Conservation (phyloP, 1,140 invertebrate species). For the Riptortus pedestris region DNA sequence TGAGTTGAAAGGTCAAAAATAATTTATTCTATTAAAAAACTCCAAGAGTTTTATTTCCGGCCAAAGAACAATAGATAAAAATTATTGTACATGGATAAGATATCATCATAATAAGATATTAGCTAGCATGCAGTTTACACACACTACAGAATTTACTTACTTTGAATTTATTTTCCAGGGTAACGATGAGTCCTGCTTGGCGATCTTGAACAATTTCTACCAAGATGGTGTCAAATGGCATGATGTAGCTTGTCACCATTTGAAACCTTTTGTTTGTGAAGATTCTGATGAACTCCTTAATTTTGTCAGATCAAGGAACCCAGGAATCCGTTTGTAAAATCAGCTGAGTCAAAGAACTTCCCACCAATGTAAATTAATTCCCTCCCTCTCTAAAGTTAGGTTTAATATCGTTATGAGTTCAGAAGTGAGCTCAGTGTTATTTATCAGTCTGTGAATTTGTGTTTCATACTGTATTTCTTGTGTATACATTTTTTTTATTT, state of each 20-base stretch:
- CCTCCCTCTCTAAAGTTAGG: constrained; percentile 6
- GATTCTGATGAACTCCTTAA: constrained; percentile 84
- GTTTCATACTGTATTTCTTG: neutral
- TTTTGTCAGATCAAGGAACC: constrained; percentile 77
- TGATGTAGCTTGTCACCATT: constrained; percentile 80
- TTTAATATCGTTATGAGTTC: neutral
- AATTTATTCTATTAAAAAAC: too few species aligned
- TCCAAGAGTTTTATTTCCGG: too few species aligned
- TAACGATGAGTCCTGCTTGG: constrained; percentile 80
- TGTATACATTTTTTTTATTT: constrained; percentile 16
- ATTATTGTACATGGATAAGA: too few species aligned
- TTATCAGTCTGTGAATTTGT: constrained; percentile 14
- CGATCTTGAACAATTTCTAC: constrained; percentile 86
- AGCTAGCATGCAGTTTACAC: too few species aligned
- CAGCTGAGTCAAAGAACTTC: neutral
- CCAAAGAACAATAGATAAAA: too few species aligned
- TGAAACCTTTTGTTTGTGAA: constrained; percentile 87
- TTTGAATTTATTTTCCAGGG: constrained; percentile 48
- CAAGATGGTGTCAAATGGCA: constrained; percentile 87
- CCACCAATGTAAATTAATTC: constrained; percentile 6
- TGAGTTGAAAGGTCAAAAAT: too few species aligned
- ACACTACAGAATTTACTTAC: too few species aligned
- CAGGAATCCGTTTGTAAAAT: constrained; percentile 64
- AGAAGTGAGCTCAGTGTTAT: neutral
- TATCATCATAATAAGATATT: too few species aligned